These are phyloP conservation scores for Athrips mouffetella DNA, from an alignment of 2,888 invertebrate genomes.

Conservation along the genomic window DNA sequence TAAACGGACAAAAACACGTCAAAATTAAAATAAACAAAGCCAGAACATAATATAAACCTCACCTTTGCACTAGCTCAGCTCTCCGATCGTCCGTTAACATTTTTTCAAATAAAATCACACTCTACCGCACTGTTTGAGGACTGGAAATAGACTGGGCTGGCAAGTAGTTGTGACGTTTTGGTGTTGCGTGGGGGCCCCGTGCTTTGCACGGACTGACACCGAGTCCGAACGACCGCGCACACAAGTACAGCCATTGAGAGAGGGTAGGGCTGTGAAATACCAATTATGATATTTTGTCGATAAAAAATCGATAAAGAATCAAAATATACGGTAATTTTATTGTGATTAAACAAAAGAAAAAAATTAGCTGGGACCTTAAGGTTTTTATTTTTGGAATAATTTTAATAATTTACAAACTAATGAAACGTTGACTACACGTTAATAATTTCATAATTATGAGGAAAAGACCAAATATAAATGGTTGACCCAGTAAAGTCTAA, in stretches of 20 bases:
- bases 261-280: slow-evolving; percentile 13
- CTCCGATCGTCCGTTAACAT: slow-evolving; percentile 16
- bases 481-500: no score
- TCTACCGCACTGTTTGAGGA: slow-evolving; percentile 5
- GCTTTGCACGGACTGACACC: slow-evolving; percentile 72
- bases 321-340: no score
- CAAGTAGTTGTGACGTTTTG: slow-evolving; percentile 39
- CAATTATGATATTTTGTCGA: slow-evolving; percentile 1
- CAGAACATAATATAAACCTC: neutral
- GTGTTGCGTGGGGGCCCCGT: slow-evolving; percentile 41
- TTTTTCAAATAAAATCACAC: neutral
- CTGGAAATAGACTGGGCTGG: slow-evolving; percentile 11
- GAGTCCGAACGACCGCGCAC: slow-evolving; percentile 46
- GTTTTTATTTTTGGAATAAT: no score
- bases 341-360: no score
- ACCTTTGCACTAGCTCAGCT: slow-evolving; percentile 17
- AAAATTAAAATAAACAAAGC: neutral
- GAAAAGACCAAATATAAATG: no score
- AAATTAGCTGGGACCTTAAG: no score
- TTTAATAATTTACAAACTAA: neutral
- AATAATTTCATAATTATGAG: neutral
- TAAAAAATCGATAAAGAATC: no score
- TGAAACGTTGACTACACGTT: neutral
- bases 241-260: slow-evolving; percentile 56
- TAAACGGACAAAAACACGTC: neutral